Base-by-base conservation (phyloP, 1,140 invertebrate species). In the Fopius arisanus region DNA sequence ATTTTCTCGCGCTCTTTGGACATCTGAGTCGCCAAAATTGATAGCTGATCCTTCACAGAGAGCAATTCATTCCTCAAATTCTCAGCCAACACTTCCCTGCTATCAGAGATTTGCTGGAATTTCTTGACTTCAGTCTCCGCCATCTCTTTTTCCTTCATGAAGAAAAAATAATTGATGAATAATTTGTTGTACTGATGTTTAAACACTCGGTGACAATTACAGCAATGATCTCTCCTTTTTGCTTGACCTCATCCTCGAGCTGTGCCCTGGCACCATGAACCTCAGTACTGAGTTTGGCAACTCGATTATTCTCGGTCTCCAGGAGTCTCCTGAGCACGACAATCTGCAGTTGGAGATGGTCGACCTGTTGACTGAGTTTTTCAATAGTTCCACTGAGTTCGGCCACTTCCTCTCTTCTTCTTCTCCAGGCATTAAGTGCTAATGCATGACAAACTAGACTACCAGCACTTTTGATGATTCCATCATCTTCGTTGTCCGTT, bases 331-430 rank as follows among this genome's bases (percentile, higher is more conserved):
- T 88, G 26, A 92, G 82, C 2, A 90, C 88, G n/a, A 85, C 81
- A 68, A 91, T 89, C 78, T 92, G 91, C 6, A 90, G 81, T 23
- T 89, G 88, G 7, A 91, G 80, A 3, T 90, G 87, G 62, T 90
- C 88, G n/a, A 85, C 78, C 66, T 85, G 78, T 63, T 89, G 87
- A 73, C 87, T 84, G 6, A 88, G 79, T 37, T 87, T 29, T 1
- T 80, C 86, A 28, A 90, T 81, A 29, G 85, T 88, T 75, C 85
- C 80, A 19, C 87, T 79, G 3, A 91, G 77, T 37, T 86, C 85
- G 4, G 79, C 78, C n/a, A 90, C 81, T 73, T 91, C 90, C 12
- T 86, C 81, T 48, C 89, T 83, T 16, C 89, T 86, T 1, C 86
- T 83, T 62, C 91, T 83, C 91, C 90, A 91, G 0, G 90, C 89